Conservation (phyloP, 2,113 vertebrate species). For the Scopus umbretta region DNA sequence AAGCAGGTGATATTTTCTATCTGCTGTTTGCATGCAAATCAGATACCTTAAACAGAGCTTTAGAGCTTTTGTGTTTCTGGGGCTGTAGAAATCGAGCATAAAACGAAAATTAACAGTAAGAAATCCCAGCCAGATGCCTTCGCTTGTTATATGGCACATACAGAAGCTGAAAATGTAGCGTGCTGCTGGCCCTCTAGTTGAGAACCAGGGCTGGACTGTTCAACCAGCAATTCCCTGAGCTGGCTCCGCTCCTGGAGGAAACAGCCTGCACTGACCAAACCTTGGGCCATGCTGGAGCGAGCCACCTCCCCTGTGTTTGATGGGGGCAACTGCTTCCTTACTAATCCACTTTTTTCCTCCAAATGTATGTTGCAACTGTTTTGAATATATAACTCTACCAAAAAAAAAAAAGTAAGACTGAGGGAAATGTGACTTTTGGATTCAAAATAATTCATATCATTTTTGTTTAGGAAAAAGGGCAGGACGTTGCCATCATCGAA, state of each 20-base stretch:
- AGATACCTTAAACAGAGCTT: neutral
- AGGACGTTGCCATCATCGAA: neutral
- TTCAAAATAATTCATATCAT: neutral
- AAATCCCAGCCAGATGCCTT: neutral
- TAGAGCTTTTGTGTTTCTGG: neutral
- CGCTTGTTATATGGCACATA: neutral
- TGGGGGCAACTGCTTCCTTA: neutral
- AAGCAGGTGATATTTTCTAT: neutral
- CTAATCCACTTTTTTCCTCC: neutral
- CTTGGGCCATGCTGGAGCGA: neutral
- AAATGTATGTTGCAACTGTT: neutral
- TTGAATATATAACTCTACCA: neutral
- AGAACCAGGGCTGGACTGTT: neutral
- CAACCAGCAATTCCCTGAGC: neutral
- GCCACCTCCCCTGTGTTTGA: neutral
- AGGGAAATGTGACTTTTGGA: neutral
- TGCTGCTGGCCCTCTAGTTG: neutral
- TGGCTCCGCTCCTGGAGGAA: neutral
- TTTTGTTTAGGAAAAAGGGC: neutral
- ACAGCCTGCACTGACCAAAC: neutral
- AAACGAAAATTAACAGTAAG: neutral
- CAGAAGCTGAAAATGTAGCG: neutral
- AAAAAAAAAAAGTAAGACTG: neutral
- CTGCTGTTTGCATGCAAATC: neutral
- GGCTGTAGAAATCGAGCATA: neutral